phyloP scores from a whole-genome alignment of 2,797 vertebrate genomes.

The Premnoplex brunnescens region DNA sequence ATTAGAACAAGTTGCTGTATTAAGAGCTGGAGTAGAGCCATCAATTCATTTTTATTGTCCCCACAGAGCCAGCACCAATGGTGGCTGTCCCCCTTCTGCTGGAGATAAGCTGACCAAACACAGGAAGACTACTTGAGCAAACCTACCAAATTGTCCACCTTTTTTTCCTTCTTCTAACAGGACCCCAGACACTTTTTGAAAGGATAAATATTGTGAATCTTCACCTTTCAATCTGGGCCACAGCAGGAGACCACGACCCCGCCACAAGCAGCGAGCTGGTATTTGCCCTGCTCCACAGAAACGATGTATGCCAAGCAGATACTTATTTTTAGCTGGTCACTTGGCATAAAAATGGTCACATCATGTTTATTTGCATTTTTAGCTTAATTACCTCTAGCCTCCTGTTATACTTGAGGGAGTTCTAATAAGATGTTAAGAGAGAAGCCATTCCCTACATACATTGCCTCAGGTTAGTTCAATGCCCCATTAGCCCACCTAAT shows the following conservation, averaged over 20 bases:
- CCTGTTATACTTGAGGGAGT: slow-evolving; percentile 59
- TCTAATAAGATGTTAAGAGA: slow-evolving; percentile 69
- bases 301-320: not conserved
- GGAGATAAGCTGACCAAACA: not conserved
- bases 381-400: slow-evolving; percentile 67
- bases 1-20: slow-evolving; percentile 11
- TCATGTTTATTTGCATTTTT: slow-evolving; percentile 58
- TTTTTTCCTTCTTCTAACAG: slow-evolving; percentile 10
- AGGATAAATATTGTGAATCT: slow-evolving; percentile 16
- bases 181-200: slow-evolving; percentile 6
- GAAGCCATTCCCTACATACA: slow-evolving; percentile 37
- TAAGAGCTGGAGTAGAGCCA: slow-evolving; percentile 17
- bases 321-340: slow-evolving; percentile 35
- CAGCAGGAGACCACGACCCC: slow-evolving; percentile 8
- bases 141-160: not conserved
- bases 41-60: slow-evolving; percentile 11
- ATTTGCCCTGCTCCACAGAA: slow-evolving; percentile 19
- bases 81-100: not conserved
- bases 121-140: not conserved
- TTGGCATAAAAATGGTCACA: slow-evolving; percentile 47
- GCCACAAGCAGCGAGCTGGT: not conserved
- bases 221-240: slow-evolving; percentile 37
- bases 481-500: slow-evolving; percentile 76
- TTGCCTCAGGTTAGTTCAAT: slow-evolving; percentile 67
- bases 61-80: not conserved